Conservation (phyloP, 2,888 invertebrate genomes). For the Epinotia brunnichana region DNA sequence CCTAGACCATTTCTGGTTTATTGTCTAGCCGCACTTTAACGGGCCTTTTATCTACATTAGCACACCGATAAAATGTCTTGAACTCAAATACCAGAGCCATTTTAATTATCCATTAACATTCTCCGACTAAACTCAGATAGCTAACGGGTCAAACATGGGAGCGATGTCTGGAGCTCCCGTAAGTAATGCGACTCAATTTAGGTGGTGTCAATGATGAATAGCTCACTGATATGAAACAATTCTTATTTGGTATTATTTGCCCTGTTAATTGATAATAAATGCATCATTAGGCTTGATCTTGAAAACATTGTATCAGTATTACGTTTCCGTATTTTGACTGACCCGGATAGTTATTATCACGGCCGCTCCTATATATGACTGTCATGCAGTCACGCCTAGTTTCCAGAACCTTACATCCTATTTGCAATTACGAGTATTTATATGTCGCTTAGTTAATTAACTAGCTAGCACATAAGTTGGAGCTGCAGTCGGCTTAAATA, state of each 20-base stretch:
- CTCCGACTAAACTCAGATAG: slow-evolving; percentile 1
- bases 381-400: neutral
- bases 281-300: slow-evolving; percentile 37
- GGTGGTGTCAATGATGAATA: slow-evolving; percentile 38
- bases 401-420: neutral
- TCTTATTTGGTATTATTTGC: slow-evolving; percentile 37
- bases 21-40: slow-evolving; percentile 24
- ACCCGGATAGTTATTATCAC: slow-evolving; percentile 13
- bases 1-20: slow-evolving; percentile 33
- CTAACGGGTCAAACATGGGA: slow-evolving; percentile 27
- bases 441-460: neutral
- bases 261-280: slow-evolving; percentile 25
- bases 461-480: neutral
- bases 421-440: neutral
- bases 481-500: neutral
- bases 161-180: slow-evolving; percentile 7
- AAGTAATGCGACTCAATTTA: slow-evolving; percentile 31
- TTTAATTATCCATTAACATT: slow-evolving; percentile 16
- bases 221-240: slow-evolving; percentile 39
- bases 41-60: slow-evolving; percentile 29
- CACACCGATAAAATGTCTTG: slow-evolving; percentile 27
- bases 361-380: slow-evolving; percentile 3
- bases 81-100: slow-evolving; percentile 25
- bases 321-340: slow-evolving; percentile 33
- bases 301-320: slow-evolving; percentile 20